Evolutionary conservation across 1,140 invertebrate genomes (phyloP), one percentile per base, ranked within the genome.

Genomic region (Drosophila arawakana): DNA sequence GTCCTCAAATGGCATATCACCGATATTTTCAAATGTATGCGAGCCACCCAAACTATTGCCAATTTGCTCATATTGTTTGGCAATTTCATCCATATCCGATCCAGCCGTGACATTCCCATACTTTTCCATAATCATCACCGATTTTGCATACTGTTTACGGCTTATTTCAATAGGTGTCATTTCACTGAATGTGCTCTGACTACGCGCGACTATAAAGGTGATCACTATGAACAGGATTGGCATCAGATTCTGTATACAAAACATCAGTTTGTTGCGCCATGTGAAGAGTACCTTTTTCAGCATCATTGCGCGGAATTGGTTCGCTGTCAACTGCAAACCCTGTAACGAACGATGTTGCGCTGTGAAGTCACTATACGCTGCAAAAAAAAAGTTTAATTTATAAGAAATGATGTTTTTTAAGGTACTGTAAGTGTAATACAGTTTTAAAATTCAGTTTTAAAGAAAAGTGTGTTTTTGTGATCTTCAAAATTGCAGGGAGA

Each of bases 231-330:
- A 95, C 58, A 95, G 91, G 2, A 95, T 92, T 0, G 95, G 94
- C 21, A 95, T 93, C 3, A 94, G 66, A 41, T 95, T 93, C 78
- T 95, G 95, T 80, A 95, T 93, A 0, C 94, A 54, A 0, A 94
- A 91, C 0, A 94, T 78, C 3, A 94, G 59, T 92, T 94, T 94
- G 35, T 94, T 94, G 37, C 95, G 92, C 57, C 92, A 92, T 0
- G 94, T 92, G 7, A 94, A 94, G 9, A 95, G 92, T 2, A 93
- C 78, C 60, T 95, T 94, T 77, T 96, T 96, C 30, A 95, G 88
- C 15, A 95, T 82, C 93, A 95, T 95, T 0, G 94, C 95, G 34
- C 91, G 91, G 79, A 94, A 94, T 83, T 96, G 95, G 57, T 95
- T 95, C 1, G 47, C 10, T 0, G 62, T 68, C 1, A 92, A 46